Percentiles rank a stretch among this genome's conserved stretches.
Conservation (phyloP, 2,113 vertebrate genomes). For the Labeo catla region DNA sequence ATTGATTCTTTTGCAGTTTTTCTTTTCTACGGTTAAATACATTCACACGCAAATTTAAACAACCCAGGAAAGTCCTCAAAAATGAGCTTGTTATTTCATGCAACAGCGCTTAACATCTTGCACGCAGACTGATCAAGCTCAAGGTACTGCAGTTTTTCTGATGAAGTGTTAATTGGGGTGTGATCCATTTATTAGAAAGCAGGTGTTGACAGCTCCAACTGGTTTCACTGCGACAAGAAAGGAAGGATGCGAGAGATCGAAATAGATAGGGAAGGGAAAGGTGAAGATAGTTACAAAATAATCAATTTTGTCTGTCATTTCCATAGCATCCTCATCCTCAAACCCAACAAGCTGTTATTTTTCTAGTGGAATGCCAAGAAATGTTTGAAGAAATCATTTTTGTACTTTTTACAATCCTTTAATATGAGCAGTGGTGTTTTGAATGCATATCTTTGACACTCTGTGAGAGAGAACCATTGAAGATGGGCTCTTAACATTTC, state of each 20-base stretch:
- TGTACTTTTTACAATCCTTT: not conserved
- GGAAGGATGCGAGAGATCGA: not conserved
- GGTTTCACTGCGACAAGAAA: conserved; percentile 16
- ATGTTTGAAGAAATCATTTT: not conserved
- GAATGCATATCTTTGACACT: not conserved
- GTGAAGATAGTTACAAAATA: not conserved
- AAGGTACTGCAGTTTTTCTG: conserved; percentile 26
- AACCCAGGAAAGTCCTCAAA: not conserved
- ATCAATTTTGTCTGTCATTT: not conserved
- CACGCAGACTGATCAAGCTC: not conserved
- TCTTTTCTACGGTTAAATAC: not conserved
- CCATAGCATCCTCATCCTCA: not conserved
- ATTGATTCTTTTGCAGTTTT: not conserved
- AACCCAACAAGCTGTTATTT: not conserved
- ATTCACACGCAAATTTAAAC: not conserved
- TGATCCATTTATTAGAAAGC: conserved; percentile 41
- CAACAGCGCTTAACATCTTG: conserved; percentile 1
- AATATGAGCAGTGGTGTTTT: not conserved
- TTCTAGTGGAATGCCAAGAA: not conserved
- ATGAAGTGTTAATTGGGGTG: conserved; percentile 55
- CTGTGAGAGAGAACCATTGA: not conserved
- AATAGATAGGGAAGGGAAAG: not conserved
- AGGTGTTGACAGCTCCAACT: conserved; percentile 47
- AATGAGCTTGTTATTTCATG: not conserved
- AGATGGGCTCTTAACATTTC: not conserved